These are phyloP conservation scores for Arctia plantaginis DNA, from an alignment of 2,888 invertebrate species.

Conservation along the genomic window DNA sequence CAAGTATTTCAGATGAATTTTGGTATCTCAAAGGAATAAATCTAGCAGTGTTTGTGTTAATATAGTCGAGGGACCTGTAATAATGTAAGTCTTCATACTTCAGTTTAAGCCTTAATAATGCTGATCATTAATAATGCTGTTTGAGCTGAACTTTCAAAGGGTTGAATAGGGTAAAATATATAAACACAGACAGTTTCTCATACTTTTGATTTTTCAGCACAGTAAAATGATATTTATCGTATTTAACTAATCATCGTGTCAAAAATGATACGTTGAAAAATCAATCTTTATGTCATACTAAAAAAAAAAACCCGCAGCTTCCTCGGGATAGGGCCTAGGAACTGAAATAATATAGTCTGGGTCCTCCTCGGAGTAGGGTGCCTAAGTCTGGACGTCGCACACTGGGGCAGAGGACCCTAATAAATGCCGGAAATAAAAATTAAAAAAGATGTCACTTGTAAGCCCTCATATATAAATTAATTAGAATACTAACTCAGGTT, in stretches of 20 bases:
- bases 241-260: neutral
- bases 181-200: neutral
- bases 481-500: too few species aligned
- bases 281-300: too few species aligned
- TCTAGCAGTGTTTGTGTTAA: conserved; percentile 7
- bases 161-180: neutral
- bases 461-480: too few species aligned
- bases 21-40: conserved; percentile 14
- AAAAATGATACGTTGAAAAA: too few species aligned
- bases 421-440: too few species aligned
- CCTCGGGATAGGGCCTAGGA: too few species aligned
- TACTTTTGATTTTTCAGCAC: neutral
- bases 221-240: neutral
- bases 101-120: neutral
- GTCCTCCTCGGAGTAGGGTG: too few species aligned
- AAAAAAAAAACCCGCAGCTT: too few species aligned
- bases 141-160: neutral
- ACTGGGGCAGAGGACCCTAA: too few species aligned
- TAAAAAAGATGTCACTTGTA: too few species aligned
- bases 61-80: neutral
- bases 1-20: conserved; percentile 13
- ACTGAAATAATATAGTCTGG: too few species aligned
- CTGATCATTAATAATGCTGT: neutral
- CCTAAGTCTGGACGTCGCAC: too few species aligned
- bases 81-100: neutral